phyloP scores from a whole-genome alignment of 2,113 vertebrate genomes.

The Plectropomus leopardus region DNA sequence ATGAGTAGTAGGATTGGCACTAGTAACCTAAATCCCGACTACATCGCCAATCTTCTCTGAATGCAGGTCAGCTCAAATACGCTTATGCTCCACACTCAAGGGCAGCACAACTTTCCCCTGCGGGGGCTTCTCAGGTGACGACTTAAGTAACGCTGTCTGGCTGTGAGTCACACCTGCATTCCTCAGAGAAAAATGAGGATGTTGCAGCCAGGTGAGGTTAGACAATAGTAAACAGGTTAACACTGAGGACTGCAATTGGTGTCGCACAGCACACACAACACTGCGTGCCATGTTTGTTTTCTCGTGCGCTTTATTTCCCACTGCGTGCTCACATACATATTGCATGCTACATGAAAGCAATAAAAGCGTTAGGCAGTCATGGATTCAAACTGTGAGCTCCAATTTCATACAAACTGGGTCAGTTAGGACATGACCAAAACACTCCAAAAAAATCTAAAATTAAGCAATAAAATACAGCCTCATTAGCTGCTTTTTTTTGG shows the following conservation, averaged over 20 bases:
- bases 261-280: background rate
- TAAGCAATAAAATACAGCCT: constrained; percentile 40
- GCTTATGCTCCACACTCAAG: constrained; percentile 50
- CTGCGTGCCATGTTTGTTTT: background rate
- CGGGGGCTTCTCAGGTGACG: constrained; percentile 63
- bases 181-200: constrained; percentile 59
- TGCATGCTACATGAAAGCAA: background rate
- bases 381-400: constrained; percentile 23
- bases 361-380: background rate
- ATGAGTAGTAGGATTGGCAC: constrained; percentile 29
- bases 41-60: constrained; percentile 66
- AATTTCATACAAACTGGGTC: constrained; percentile 56
- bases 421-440: constrained; percentile 26
- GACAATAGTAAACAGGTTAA: constrained; percentile 37
- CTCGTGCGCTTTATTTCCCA: background rate
- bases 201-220: constrained; percentile 42
- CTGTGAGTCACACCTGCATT: constrained; percentile 47
- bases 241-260: background rate
- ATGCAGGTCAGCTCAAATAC: constrained; percentile 62
- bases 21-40: constrained; percentile 51
- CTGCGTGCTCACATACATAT: background rate
- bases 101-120: constrained; percentile 68
- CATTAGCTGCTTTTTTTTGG: constrained; percentile 48
- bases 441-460: background rate
- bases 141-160: constrained; percentile 57